A percentile compares a stretch with the other conserved stretches of the same genome.
Evolutionary conservation across 2,797 vertebrate genomes (phyloP).

Genomic region (Gallinago nigripennis): DNA sequence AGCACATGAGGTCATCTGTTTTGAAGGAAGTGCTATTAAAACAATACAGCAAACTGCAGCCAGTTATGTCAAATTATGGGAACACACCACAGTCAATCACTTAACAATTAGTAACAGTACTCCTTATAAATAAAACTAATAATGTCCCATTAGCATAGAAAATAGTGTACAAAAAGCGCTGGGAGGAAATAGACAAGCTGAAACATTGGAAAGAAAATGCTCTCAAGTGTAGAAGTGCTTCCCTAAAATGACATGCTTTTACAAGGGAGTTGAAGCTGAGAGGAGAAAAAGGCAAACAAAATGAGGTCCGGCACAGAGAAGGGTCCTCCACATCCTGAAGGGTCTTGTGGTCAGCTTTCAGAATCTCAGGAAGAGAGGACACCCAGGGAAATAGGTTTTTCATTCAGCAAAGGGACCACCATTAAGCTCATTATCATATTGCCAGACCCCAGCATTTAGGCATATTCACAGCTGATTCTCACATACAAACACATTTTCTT

Average conservation of each 20-base stretch:
- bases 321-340: accelerated
- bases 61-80: not conserved
- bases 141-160: not conserved
- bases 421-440: not conserved
- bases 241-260: not conserved
- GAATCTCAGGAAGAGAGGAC: not conserved
- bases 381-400: not conserved
- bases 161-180: not conserved
- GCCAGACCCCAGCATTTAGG: not conserved
- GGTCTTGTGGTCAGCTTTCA: not conserved
- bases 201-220: not conserved
- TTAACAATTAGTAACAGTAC: not conserved
- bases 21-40: not conserved
- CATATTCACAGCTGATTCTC: not conserved
- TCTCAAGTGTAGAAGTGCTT: not conserved
- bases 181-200: not conserved
- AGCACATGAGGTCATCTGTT: not conserved
- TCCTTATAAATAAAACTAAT: not conserved
- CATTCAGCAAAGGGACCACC: not conserved
- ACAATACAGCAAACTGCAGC: not conserved
- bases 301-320: not conserved
- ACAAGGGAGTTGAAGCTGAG: not conserved
- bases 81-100: not conserved
- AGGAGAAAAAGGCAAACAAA: not conserved
- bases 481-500: not conserved